Evolutionary conservation across 2,797 vertebrate genomes (phyloP).

Genomic region (Anguilla obscura): DNA sequence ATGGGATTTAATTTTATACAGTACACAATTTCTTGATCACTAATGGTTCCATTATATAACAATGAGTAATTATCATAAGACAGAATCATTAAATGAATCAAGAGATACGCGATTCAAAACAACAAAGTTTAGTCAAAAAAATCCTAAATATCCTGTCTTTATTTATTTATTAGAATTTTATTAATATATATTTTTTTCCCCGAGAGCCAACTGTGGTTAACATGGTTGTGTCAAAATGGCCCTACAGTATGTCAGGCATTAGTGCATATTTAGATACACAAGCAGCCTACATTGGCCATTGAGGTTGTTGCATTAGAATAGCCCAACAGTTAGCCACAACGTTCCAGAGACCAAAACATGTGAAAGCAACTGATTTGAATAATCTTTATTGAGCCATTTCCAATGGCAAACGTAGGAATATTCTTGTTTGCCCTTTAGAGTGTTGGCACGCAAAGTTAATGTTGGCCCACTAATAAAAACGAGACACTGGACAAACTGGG

Average conservation of each 20-base stretch:
- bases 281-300: not conserved
- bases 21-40: not conserved
- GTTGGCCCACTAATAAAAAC: not conserved
- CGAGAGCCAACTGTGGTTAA: not conserved
- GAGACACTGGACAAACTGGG: not conserved
- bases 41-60: not conserved
- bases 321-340: not conserved
- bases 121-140: not conserved
- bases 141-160: not conserved
- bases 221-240: not conserved
- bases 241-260: not conserved
- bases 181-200: not conserved
- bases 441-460: not conserved
- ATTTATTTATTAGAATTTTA: not conserved
- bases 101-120: not conserved
- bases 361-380: not conserved
- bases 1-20: not conserved
- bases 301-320: not conserved
- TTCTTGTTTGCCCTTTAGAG: not conserved
- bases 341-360: not conserved
- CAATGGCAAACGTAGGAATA: not conserved
- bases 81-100: not conserved
- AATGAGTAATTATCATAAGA: not conserved
- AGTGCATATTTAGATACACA: not conserved
- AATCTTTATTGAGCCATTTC: not conserved